These are phyloP conservation scores for Heliconius eleuchia DNA, from an alignment of 1,140 invertebrate genomes.

Conservation along the genomic window DNA sequence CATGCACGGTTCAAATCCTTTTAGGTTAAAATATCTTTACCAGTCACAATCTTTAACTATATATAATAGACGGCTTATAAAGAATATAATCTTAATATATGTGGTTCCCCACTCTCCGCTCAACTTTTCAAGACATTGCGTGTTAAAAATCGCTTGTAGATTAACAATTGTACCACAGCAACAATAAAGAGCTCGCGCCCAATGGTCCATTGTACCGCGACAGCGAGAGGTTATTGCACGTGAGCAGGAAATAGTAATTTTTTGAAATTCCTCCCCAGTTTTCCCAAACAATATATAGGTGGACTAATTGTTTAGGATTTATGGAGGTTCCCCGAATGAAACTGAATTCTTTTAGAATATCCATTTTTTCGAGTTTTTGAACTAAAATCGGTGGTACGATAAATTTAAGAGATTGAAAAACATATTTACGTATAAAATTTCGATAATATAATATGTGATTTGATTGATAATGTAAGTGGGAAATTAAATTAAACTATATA, in stretches of 20 bases:
- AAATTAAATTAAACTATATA: too few species aligned
- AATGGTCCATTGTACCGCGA: conserved; percentile 42
- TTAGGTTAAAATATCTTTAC: too few species aligned
- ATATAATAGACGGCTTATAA: too few species aligned
- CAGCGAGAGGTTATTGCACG: conserved; percentile 42
- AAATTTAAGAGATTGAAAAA: too few species aligned
- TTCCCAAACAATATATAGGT: conserved; percentile 23
- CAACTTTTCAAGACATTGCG: too few species aligned
- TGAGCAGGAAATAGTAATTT: conserved; percentile 48
- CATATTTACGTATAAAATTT: too few species aligned
- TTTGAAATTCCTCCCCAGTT: conserved; percentile 40
- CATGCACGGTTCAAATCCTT: too few species aligned
- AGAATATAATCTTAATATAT: too few species aligned
- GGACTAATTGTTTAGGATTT: conserved; percentile 26
- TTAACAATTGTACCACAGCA: conserved; percentile 26
- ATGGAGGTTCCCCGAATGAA: conserved; percentile 8
- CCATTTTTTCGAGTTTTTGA: not conserved
- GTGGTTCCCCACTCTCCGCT: too few species aligned
- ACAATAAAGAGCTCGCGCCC: conserved; percentile 38
- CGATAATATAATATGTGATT: too few species aligned
- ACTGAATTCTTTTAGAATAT: conserved; percentile 1
- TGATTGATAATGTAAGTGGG: too few species aligned
- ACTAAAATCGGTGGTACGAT: not conserved
- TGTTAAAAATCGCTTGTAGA: conserved; percentile 14
- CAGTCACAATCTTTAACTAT: too few species aligned